These are phyloP conservation scores for Zosterops lateralis DNA, from an alignment of 2,113 vertebrate genomes.

Conservation along the genomic window DNA sequence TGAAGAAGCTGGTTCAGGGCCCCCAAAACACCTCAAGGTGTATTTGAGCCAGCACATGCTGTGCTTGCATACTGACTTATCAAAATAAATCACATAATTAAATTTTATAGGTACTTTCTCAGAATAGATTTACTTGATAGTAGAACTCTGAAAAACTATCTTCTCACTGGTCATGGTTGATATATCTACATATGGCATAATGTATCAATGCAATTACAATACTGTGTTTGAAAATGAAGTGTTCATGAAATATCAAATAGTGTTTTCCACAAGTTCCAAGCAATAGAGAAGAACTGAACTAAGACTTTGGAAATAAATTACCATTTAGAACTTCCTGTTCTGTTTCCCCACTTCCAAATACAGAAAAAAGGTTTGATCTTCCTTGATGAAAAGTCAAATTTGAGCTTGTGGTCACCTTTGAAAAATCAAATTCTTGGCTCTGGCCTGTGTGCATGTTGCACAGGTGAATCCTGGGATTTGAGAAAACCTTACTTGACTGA, in stretches of 20 bases:
- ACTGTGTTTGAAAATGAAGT: rapidly evolving
- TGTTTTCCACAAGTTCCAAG: not conserved
- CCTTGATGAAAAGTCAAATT: not conserved
- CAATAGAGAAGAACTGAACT: not conserved
- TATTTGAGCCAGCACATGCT: not conserved
- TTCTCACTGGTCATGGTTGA: not conserved
- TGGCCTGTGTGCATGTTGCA: not conserved
- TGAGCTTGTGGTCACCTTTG: not conserved
- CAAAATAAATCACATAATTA: not conserved
- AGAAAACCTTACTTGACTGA: not conserved
- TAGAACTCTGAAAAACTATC: not conserved
- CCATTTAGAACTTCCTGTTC: not conserved
- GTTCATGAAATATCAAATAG: rapidly evolving
- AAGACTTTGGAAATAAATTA: not conserved
- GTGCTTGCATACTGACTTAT: not conserved
- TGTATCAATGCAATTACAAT: not conserved
- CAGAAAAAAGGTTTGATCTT: not conserved
- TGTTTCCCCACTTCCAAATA: not conserved
- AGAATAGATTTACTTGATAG: not conserved
- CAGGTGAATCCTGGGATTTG: not conserved
- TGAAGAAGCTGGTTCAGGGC: not conserved
- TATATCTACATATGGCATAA: not conserved
- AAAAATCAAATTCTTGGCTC: not conserved
- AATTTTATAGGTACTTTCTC: not conserved
- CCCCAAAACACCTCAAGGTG: not conserved